A percentile compares a stretch with the other conserved stretches of the same genome.
Conservation (phyloP, 2,888 invertebrate genomes). For the Crepidodera aurea region DNA sequence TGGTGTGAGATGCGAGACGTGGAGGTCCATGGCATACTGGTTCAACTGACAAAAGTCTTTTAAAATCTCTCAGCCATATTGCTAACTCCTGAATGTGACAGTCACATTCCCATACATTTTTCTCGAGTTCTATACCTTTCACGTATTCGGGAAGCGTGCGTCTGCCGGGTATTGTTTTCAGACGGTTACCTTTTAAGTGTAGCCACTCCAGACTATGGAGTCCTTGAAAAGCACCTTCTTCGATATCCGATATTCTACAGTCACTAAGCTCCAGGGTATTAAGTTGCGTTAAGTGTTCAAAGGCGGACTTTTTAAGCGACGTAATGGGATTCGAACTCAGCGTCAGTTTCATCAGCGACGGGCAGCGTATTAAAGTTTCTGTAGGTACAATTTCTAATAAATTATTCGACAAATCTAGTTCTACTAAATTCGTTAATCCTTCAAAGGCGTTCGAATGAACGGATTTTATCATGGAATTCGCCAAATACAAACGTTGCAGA, state of each 20-base stretch:
- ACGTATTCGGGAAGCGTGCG: constrained; percentile 78
- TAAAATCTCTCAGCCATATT: constrained; percentile 79
- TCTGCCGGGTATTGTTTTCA: constrained; percentile 75
- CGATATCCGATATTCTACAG: constrained; percentile 80
- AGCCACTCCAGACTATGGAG: constrained; percentile 85
- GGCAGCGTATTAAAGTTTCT: constrained; percentile 79
- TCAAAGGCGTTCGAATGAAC: constrained; percentile 85
- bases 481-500: constrained; percentile 85
- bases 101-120: constrained; percentile 90
- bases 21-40: constrained; percentile 79
- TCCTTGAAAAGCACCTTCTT: constrained; percentile 82
- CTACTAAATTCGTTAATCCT: constrained; percentile 86
- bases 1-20: constrained; percentile 71
- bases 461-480: constrained; percentile 78
- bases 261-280: constrained; percentile 83
- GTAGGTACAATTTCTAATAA: constrained; percentile 80
- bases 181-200: constrained; percentile 81
- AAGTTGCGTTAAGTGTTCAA: constrained; percentile 77
- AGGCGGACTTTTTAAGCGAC: constrained; percentile 74
- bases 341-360: constrained; percentile 83
- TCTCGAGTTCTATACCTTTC: constrained; percentile 77
- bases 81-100: constrained; percentile 82
- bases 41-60: constrained; percentile 79
- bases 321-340: constrained; percentile 85
- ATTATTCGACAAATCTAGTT: constrained; percentile 87